Percentiles rank a stretch among this genome's conserved stretches.
Conservation (phyloP, 2,797 vertebrate genomes). For the Peromyscus aztecus region DNA sequence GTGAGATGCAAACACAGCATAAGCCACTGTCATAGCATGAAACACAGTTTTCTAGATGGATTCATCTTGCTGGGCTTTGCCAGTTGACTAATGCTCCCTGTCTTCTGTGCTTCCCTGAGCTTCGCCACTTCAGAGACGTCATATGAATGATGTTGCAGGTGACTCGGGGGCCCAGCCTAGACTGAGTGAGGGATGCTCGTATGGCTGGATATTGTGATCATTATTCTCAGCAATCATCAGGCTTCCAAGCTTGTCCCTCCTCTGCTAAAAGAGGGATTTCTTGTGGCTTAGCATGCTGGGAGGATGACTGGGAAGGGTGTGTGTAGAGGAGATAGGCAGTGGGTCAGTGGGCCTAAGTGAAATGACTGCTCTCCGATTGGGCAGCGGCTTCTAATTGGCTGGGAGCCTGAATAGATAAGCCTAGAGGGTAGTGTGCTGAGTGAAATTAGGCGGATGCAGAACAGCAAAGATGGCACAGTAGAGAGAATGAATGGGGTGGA, state of each 20-base stretch:
- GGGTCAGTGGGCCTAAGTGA: neutral
- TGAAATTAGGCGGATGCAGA: neutral
- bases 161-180: neutral
- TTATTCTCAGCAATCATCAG: neutral
- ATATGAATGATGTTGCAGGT: rapidly evolving
- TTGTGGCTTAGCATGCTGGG: neutral
- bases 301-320: neutral
- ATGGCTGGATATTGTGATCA: neutral
- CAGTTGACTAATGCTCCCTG: rapidly evolving
- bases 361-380: neutral
- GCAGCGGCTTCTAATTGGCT: neutral
- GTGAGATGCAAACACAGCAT: neutral
- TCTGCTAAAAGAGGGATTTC: neutral
- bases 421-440: neutral
- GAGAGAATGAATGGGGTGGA: neutral
- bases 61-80: neutral
- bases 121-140: neutral
- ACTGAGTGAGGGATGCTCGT: neutral
- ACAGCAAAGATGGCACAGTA: neutral
- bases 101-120: neutral
- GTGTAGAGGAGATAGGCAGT: neutral
- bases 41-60: neutral
- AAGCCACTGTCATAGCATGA: neutral
- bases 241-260: neutral
- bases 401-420: neutral